These are phyloP conservation scores for Aphyosemion australe DNA, from an alignment of 2,113 vertebrate species.

Conservation along the genomic window DNA sequence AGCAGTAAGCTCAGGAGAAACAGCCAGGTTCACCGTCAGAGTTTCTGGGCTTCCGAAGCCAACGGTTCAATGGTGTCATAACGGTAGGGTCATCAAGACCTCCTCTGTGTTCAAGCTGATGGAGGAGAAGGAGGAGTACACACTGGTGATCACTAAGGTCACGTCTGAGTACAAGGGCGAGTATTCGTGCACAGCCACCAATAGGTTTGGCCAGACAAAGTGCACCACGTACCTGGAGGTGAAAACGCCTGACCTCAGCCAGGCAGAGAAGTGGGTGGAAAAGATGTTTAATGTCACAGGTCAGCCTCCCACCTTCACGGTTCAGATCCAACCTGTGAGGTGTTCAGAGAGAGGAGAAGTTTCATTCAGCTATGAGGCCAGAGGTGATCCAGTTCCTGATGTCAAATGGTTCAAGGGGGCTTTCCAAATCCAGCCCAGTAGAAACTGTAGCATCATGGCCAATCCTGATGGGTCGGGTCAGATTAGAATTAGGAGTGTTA, in stretches of 20 bases:
- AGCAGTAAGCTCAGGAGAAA: constrained; percentile 81
- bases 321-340: constrained; percentile 76
- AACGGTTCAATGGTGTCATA: constrained; percentile 89
- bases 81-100: constrained; percentile 75
- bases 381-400: constrained; percentile 79
- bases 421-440: constrained; percentile 74
- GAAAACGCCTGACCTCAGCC: constrained; percentile 65
- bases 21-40: constrained; percentile 84
- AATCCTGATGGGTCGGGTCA: constrained; percentile 84
- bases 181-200: constrained; percentile 85
- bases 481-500: constrained; percentile 76
- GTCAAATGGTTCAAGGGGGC: constrained; percentile 85
- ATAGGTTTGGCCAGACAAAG: constrained; percentile 78
- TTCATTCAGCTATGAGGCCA: constrained; percentile 79
- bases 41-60: constrained; percentile 85
- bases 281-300: constrained; percentile 78
- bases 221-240: constrained; percentile 85
- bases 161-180: constrained; percentile 85
- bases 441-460: constrained; percentile 69
- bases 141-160: constrained; percentile 82
- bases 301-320: constrained; percentile 80
- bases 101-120: constrained; percentile 81
- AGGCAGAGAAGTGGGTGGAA: constrained; percentile 77
- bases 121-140: constrained; percentile 84
- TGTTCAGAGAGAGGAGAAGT: constrained; percentile 80